Evolutionary conservation across 2,797 vertebrate genomes (phyloP).

Genomic region (Sebastolobus alascanus): DNA sequence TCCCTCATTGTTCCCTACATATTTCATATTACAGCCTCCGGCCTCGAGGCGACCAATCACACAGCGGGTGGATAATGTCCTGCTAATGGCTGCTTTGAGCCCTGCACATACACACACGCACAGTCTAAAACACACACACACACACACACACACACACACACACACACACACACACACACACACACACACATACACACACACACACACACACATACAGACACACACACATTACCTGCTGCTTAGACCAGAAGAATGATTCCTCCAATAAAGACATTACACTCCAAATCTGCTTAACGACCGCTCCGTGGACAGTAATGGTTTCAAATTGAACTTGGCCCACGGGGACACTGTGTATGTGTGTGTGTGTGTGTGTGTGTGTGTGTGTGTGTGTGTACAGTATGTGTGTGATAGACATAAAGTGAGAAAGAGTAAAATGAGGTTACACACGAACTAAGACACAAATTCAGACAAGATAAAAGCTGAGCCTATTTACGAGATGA

Average conservation of each 20-base stretch:
- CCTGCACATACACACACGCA: slow-evolving; percentile 21
- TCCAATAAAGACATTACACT: slow-evolving; percentile 96
- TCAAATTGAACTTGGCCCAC: slow-evolving; percentile 93
- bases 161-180: slow-evolving; percentile 26
- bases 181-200: slow-evolving; percentile 39
- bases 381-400: slow-evolving; percentile 38
- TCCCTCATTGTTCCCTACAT: slow-evolving; percentile 89
- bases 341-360: slow-evolving; percentile 71
- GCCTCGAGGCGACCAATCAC: slow-evolving; percentile 87
- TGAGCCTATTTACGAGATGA: slow-evolving; percentile 26
- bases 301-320: slow-evolving; percentile 93
- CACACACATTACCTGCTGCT: slow-evolving; percentile 79
- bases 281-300: slow-evolving; percentile 91
- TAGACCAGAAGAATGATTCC: slow-evolving; percentile 94
- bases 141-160: slow-evolving; percentile 41
- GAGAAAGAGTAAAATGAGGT: slow-evolving; percentile 56
- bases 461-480: slow-evolving; percentile 53
- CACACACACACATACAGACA: slow-evolving; percentile 41
- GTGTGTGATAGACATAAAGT: slow-evolving; percentile 45
- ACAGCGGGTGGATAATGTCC: slow-evolving; percentile 91
- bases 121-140: slow-evolving; percentile 17
- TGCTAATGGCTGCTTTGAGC: slow-evolving; percentile 86
- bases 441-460: slow-evolving; percentile 48
- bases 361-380: slow-evolving; percentile 41
- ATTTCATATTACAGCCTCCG: slow-evolving; percentile 88